Evolutionary conservation across 1,140 invertebrate genomes (phyloP).

Genomic region (Goniozus legneri): DNA sequence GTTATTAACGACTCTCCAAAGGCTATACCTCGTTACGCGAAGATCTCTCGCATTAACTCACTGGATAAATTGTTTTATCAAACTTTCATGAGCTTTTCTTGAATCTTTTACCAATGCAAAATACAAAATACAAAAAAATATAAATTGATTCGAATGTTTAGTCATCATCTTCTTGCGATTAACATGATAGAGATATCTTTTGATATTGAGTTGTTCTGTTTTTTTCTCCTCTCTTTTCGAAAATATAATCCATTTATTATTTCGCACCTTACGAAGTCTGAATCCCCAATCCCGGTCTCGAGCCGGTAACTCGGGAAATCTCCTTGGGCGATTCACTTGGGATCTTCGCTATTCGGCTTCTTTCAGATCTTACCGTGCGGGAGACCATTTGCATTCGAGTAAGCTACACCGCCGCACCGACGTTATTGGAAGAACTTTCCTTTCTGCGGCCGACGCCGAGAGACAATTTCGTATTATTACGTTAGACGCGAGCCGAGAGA

Average conservation of each 20-base stretch:
- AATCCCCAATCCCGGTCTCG: not conserved
- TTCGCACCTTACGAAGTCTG: no score
- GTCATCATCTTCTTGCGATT: no score
- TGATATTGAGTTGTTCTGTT: no score
- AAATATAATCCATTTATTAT: no score
- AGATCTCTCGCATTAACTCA: conserved; percentile 2
- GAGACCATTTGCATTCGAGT: conserved; percentile 3
- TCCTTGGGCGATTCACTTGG: conserved; percentile 15
- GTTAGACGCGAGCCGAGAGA: conserved; percentile 6
- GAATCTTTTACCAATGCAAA: no score
- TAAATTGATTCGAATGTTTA: no score
- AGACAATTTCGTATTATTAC: conserved; percentile 19
- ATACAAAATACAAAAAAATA: no score
- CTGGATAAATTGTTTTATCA: conserved; percentile 10
- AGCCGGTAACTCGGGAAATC: conserved; percentile 13
- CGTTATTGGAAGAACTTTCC: conserved; percentile 15
- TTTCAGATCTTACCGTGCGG: no score
- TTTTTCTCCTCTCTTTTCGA: no score
- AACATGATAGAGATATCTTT: no score
- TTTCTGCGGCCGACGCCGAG: conserved; percentile 10
- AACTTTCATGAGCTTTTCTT: no score
- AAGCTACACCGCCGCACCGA: conserved; percentile 17
- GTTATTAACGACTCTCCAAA: no score
- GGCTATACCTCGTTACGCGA: not conserved
- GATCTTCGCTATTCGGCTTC: not conserved